Evolutionary conservation across 2,888 invertebrate species (phyloP), one percentile per base, ranked within the genome.

Genomic region (Chalcis sispes): DNA sequence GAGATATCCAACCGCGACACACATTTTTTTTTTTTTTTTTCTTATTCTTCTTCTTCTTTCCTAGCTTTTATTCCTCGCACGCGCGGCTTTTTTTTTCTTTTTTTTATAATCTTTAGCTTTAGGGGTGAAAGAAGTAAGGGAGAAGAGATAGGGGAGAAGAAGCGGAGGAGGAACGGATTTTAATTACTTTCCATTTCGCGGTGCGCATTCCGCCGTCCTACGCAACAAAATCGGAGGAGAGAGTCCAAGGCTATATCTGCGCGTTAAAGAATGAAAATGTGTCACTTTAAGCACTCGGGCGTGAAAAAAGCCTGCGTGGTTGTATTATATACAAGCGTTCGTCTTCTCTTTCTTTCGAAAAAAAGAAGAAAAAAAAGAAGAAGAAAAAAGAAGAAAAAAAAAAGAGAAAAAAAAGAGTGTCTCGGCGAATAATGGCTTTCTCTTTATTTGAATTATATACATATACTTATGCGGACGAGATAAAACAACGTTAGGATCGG

Each of bases 161-260:
- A 32, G 32, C 8, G 32, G 32, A 5, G 32, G 32, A 3, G 32
- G 54, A n/a, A 25, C 25, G 52, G 52, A 54, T 66, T 70, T 59
- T 59, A 70, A 70, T 70, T 70, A 59, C 69, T 70, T 70, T 70
- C 29, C 59, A 59, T 70, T 70, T 59, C 27, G 50, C 29, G 25
- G 15, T 42, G 13, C 23, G 40, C 42, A 15, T 56, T 40, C 8
- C 18, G 42, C 27, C 23, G 1, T 67, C 25, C 4, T 3, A 15
- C n/a, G n/a, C 8, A 36, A 36, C 5, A 29, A 0, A 25, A 15
- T 7, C 1, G 4, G 25, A 1, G 3, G 18, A 50, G 29, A 7
- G 15, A 50, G 32, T 29, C 4, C 56, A 18, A 2, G 1, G 4
- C n/a, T 8, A 10, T 50, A 36, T 13, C n/a, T 1, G 40, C 15